phyloP scores from a whole-genome alignment of 2,113 vertebrate genomes.

The Phylloscopus whistleri region DNA sequence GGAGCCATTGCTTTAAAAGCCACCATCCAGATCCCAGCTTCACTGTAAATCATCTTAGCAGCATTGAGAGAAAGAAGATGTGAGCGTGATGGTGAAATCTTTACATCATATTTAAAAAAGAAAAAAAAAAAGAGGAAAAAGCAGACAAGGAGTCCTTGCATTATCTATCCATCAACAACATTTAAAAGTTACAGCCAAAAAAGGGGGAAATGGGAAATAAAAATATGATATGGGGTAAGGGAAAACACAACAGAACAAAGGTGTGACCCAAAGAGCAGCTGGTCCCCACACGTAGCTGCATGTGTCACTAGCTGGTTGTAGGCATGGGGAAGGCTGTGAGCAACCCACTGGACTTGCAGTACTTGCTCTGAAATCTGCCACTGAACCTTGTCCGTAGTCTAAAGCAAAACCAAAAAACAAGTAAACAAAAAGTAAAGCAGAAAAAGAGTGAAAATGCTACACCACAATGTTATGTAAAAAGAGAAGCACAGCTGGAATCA shows the following conservation, averaged over 20 bases:
- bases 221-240: neutral
- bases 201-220: neutral
- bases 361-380: neutral
- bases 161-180: neutral
- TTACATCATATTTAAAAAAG: neutral
- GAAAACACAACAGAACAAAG: neutral
- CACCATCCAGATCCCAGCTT: neutral
- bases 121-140: neutral
- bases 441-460: neutral
- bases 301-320: neutral
- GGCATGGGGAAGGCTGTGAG: accelerated
- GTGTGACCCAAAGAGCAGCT: neutral
- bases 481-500: neutral
- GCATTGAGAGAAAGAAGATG: neutral
- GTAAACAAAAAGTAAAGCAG: neutral
- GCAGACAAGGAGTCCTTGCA: neutral
- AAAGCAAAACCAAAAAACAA: neutral
- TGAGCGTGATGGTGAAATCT: neutral
- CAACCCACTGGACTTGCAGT: neutral
- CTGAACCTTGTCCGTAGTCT: neutral
- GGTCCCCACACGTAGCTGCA: neutral
- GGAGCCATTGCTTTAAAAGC: neutral
- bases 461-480: neutral
- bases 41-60: neutral
- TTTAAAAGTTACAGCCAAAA: neutral